Evolutionary conservation across 1,140 invertebrate species (phyloP).

Genomic region (Cryptotermes secundus): DNA sequence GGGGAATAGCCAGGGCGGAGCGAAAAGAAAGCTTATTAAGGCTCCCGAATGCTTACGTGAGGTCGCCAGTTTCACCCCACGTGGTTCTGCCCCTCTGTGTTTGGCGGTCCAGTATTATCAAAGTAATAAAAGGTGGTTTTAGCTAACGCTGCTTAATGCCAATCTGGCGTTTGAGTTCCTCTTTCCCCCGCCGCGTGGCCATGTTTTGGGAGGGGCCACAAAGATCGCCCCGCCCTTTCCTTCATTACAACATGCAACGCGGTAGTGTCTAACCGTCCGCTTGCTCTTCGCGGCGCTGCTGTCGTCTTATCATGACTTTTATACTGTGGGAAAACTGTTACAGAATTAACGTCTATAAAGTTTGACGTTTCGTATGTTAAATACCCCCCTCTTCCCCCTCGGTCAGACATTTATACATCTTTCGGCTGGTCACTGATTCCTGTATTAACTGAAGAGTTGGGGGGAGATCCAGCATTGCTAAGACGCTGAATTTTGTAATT

Average conservation of each 20-base stretch:
- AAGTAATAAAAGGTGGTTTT: constrained; percentile 20
- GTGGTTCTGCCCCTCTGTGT: constrained; percentile 4
- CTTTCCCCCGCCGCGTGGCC: not conserved
- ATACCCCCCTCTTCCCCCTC: too few species aligned
- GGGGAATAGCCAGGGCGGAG: not conserved
- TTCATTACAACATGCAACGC: not conserved
- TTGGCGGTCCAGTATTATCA: not conserved
- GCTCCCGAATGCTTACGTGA: not conserved
- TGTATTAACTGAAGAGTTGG: not conserved
- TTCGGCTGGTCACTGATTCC: not conserved
- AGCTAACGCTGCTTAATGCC: constrained; percentile 9
- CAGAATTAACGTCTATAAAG: not conserved
- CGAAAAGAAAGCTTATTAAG: constrained; percentile 19
- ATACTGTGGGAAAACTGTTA: not conserved
- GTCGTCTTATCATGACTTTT: not conserved
- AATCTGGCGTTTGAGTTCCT: not conserved
- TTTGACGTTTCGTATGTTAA: constrained; percentile 1
- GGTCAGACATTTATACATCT: not conserved
- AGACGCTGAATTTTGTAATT: not conserved
- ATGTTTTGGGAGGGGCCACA: not conserved
- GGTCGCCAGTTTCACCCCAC: not conserved
- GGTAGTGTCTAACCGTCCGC: not conserved
- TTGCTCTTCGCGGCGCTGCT: not conserved
- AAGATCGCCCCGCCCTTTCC: not conserved
- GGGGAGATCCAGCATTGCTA: not conserved